Conservation (phyloP, 1,140 invertebrate species). For the Hylaeus anthracinus region DNA sequence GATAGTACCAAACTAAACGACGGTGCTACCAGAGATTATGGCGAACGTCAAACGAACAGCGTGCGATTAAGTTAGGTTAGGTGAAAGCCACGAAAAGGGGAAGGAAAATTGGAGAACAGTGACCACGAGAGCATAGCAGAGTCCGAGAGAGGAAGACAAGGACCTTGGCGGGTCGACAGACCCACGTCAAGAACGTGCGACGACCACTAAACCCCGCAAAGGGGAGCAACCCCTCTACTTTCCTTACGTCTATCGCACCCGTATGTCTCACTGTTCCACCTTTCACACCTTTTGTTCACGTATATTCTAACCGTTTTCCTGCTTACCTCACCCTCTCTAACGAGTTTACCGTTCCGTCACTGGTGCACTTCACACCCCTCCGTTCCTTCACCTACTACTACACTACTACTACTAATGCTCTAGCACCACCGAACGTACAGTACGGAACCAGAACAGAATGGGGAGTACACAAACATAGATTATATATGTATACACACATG, state of each 20-base stretch:
- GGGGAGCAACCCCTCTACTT: slow-evolving; percentile 47
- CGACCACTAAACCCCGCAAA: slow-evolving; percentile 76
- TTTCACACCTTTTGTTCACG: slow-evolving; percentile 31
- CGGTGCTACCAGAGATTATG: not conserved
- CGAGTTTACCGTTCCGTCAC: slow-evolving; percentile 46
- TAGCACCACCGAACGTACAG: slow-evolving; percentile 45
- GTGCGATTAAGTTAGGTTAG: slow-evolving; percentile 45
- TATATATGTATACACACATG: slow-evolving; percentile 47
- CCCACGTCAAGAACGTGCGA: slow-evolving; percentile 78
- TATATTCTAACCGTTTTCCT: slow-evolving; percentile 41
- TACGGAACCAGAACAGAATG: slow-evolving; percentile 48
- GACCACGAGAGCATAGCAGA: slow-evolving; percentile 3
- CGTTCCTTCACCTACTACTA: slow-evolving; percentile 24
- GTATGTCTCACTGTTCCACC: slow-evolving; percentile 28
- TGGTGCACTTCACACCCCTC: slow-evolving; percentile 51
- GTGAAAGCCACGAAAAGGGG: not conserved
- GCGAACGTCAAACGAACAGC: slow-evolving; percentile 13
- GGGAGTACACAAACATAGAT: slow-evolving; percentile 45
- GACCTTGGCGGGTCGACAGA: slow-evolving; percentile 78
- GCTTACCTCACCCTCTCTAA: slow-evolving; percentile 57
- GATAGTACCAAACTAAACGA: not conserved
- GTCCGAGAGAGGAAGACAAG: slow-evolving; percentile 46
- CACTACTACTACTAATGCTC: slow-evolving; percentile 6
- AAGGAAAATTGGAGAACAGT: no score
- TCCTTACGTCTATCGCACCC: slow-evolving; percentile 17